A percentile compares a stretch with the other conserved stretches of the same genome.
phyloP scores from a whole-genome alignment of 2,888 invertebrate species.

The Spilosoma lubricipeda region DNA sequence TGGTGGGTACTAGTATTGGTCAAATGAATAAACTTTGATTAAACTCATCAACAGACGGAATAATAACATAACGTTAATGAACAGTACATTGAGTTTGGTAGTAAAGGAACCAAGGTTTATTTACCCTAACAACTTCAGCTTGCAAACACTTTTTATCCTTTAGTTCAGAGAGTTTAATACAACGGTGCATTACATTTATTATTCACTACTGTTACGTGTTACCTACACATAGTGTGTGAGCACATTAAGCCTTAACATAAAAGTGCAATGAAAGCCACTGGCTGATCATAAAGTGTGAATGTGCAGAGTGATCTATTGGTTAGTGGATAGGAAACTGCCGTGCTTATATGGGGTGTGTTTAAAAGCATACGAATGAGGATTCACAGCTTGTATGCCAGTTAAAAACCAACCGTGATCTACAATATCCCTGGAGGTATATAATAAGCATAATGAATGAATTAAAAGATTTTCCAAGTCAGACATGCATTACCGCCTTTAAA shows the following conservation, averaged over 20 bases:
- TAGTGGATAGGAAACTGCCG: not conserved
- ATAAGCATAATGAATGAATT: not conserved
- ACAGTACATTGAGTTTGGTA: slow-evolving; percentile 33
- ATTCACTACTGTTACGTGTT: not conserved
- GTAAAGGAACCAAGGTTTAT: slow-evolving; percentile 31
- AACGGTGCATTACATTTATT: slow-evolving; percentile 17
- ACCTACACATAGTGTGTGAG: slow-evolving; percentile 4
- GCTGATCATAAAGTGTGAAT: slow-evolving; percentile 21
- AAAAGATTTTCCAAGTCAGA: too few relatives aligned
- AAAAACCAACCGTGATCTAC: not conserved
- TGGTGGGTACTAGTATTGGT: not conserved
- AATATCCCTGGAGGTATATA: not conserved
- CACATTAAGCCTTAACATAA: slow-evolving; percentile 21
- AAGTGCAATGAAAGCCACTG: slow-evolving; percentile 25
- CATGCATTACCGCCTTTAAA: too few relatives aligned
- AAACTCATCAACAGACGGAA: slow-evolving; percentile 41
- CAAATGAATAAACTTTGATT: slow-evolving; percentile 47
- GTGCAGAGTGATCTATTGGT: slow-evolving; percentile 9
- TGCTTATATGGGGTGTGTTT: not conserved
- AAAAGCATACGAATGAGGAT: not conserved
- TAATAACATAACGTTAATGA: slow-evolving; percentile 45
- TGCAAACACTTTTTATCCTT: slow-evolving; percentile 21
- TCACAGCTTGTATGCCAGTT: not conserved
- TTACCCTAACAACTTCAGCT: slow-evolving; percentile 17
- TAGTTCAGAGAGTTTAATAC: not conserved